phyloP scores from a whole-genome alignment of 1,140 invertebrate species.

The Pachypsylla venusta region DNA sequence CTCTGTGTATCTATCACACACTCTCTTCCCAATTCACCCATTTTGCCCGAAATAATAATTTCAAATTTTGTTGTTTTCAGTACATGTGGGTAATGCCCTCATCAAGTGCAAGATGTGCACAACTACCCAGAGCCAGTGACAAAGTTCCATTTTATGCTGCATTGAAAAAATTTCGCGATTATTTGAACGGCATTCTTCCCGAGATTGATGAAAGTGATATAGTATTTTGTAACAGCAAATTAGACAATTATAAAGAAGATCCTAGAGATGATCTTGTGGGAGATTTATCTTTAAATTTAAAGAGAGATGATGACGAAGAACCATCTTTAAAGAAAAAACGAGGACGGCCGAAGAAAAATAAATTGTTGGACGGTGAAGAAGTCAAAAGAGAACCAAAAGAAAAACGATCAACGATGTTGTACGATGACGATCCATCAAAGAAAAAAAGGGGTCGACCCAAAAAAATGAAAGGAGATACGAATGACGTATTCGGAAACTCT shows the following conservation, averaged over 20 bases:
- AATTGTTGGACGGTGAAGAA: constrained; percentile 47
- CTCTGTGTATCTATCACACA: not conserved
- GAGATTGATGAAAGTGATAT: constrained; percentile 82
- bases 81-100: constrained; percentile 98
- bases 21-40: not conserved
- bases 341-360: constrained; percentile 73
- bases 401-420: constrained; percentile 17
- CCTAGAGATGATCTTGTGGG: constrained; percentile 10
- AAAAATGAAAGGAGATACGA: constrained; percentile 49
- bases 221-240: constrained; percentile 66
- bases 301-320: constrained; percentile 31
- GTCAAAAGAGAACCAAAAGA: constrained; percentile 37
- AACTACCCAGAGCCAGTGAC: constrained; percentile 84
- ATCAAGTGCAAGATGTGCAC: constrained; percentile 87
- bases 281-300: not conserved
- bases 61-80: constrained; percentile 46
- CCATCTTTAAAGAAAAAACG: constrained; percentile 59
- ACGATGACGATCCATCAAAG: constrained; percentile 40
- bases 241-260: constrained; percentile 35
- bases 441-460: constrained; percentile 73
- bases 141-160: constrained; percentile 95
- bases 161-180: constrained; percentile 86
- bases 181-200: constrained; percentile 76
- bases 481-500: constrained; percentile 24
- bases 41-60: not conserved